These are phyloP conservation scores for Rhyzopertha dominica DNA, from an alignment of 1,140 invertebrate species.

Conservation along the genomic window DNA sequence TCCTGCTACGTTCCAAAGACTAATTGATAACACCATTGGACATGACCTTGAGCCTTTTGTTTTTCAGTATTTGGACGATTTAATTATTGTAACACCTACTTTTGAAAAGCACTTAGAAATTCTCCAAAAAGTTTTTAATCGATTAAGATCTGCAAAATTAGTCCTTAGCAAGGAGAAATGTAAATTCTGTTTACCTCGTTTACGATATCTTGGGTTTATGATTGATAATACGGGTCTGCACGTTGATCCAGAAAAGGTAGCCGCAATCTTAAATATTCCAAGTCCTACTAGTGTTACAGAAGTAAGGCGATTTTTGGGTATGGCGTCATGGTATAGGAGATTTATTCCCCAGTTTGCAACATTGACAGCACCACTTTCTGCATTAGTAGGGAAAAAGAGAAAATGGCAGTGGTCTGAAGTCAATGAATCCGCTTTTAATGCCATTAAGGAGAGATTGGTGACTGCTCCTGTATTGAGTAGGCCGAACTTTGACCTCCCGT, in stretches of 20 bases:
- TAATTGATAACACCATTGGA: conserved; percentile 33
- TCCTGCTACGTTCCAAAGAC: conserved; percentile 13
- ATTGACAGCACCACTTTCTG: conserved; percentile 38
- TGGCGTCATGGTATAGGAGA: conserved; percentile 44
- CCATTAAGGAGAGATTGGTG: conserved; percentile 6
- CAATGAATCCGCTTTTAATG: conserved; percentile 1
- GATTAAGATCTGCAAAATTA: conserved; percentile 24
- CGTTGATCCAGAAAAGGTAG: conserved; percentile 42
- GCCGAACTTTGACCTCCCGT: conserved; percentile 23
- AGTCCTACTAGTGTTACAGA: conserved; percentile 39
- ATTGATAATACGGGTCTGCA: conserved; percentile 34
- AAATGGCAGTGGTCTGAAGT: conserved; percentile 23
- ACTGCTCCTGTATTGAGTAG: conserved; percentile 21
- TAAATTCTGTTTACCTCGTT: conserved; percentile 27
- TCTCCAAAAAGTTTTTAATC: conserved; percentile 21
- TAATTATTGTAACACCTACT: conserved; percentile 27
- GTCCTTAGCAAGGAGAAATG: no score
- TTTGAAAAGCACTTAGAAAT: conserved; percentile 32
- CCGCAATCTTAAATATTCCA: conserved; percentile 42
- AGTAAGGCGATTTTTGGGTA: conserved; percentile 40
- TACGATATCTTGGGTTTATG: conserved; percentile 35
- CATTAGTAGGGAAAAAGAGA: conserved; percentile 35
- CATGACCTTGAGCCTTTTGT: conserved; percentile 12
- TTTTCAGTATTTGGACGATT: conserved; percentile 37
- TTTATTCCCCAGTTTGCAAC: conserved; percentile 43